Conservation (phyloP, 2,113 vertebrate genomes). For the Nansenia antarctica region DNA sequence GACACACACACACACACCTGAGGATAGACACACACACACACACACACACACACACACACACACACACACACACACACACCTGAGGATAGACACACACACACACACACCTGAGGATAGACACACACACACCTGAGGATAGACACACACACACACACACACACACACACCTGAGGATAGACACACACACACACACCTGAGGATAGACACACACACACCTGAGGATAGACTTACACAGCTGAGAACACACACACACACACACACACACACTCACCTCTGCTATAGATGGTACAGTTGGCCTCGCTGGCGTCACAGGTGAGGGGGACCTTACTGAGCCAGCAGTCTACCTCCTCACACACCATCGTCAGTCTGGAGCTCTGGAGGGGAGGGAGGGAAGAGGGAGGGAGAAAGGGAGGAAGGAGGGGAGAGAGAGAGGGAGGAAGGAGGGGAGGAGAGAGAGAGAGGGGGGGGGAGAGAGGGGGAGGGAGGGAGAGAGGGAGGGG, state of each 20-base stretch:
- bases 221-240: neutral
- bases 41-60: no score
- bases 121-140: neutral
- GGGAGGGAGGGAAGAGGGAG: slow-evolving; percentile 25
- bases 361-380: slow-evolving; percentile 58
- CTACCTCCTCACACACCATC: slow-evolving; percentile 79
- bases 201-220: neutral
- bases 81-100: neutral
- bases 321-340: slow-evolving; percentile 85
- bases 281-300: slow-evolving; percentile 82
- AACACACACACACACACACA: no score
- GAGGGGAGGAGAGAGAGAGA: slow-evolving; percentile 20
- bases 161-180: neutral
- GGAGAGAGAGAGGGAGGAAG: slow-evolving; percentile 19
- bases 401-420: slow-evolving; percentile 16
- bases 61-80: no score
- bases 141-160: neutral
- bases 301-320: slow-evolving; percentile 70
- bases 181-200: neutral
- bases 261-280: slow-evolving; percentile 82
- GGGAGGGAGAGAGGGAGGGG: neutral
- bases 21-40: neutral
- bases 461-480: neutral
- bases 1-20: no score
- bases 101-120: slow-evolving; percentile 63